Percentiles rank a stretch among this genome's conserved stretches.
Conservation (phyloP, 2,888 invertebrate species). For the Gnatocerus cornutus region DNA sequence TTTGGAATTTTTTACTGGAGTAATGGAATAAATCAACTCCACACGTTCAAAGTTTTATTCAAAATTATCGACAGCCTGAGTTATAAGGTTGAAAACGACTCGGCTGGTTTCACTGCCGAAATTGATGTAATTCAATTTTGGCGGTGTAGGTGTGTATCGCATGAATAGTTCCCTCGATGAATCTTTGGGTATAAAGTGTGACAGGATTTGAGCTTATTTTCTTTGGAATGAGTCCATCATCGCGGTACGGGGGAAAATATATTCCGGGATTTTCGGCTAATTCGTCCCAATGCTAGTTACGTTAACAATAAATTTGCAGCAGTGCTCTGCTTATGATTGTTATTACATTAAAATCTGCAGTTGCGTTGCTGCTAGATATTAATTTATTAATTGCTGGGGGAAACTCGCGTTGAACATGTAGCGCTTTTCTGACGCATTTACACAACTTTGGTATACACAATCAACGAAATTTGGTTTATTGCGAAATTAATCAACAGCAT, state of each 20-base stretch:
- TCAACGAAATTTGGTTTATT: slow-evolving; percentile 33
- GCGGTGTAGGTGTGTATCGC: slow-evolving; percentile 8
- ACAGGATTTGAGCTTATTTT: slow-evolving; percentile 21
- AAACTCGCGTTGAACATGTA: slow-evolving; percentile 9
- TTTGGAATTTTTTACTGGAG: slow-evolving; percentile 17
- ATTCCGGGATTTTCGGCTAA: no score
- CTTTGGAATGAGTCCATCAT: slow-evolving; percentile 6
- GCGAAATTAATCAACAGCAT: slow-evolving; percentile 31
- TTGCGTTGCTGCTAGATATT: slow-evolving; percentile 9
- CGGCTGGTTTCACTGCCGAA: slow-evolving; percentile 8
- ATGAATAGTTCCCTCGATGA: slow-evolving; percentile 3
- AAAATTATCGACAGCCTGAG: slow-evolving; percentile 16
- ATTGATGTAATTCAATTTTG: slow-evolving; percentile 27
- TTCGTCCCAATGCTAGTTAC: no score
- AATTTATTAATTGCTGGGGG: slow-evolving; percentile 35
- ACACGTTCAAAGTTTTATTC: slow-evolving; percentile 4
- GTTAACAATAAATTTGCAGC: neutral
- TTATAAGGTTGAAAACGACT: slow-evolving; percentile 12
- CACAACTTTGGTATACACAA: slow-evolving; percentile 23
- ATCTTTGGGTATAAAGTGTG: slow-evolving; percentile 16
- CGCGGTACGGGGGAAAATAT: neutral
- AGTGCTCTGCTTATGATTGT: neutral
- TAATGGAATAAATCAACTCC: slow-evolving; percentile 24
- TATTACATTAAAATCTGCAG: slow-evolving; percentile 6
- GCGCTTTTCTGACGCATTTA: slow-evolving; percentile 13